These are phyloP conservation scores for Herpailurus yagouaroundi DNA, from an alignment of 2,113 vertebrate species.

Conservation along the genomic window DNA sequence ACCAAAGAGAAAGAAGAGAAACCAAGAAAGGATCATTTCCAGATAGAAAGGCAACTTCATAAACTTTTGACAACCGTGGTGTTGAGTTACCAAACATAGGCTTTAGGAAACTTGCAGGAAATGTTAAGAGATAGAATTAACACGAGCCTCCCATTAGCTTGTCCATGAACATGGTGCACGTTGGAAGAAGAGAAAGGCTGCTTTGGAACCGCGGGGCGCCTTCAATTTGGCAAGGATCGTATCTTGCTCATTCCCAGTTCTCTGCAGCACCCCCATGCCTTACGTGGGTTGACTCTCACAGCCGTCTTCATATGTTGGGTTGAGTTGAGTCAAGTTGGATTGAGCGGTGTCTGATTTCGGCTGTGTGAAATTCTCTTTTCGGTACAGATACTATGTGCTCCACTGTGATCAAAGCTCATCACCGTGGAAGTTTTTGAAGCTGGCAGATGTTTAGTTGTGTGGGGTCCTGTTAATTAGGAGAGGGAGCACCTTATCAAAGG, in stretches of 20 bases:
- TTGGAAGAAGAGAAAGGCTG: not conserved
- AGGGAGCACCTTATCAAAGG: slow-evolving; percentile 57
- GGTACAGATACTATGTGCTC: not conserved
- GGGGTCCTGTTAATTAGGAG: slow-evolving; percentile 66
- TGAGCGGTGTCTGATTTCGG: rapidly evolving
- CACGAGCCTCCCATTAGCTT: rapidly evolving
- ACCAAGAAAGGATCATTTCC: not conserved
- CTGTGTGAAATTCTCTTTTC: not conserved
- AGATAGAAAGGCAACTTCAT: not conserved
- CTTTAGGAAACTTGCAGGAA: not conserved
- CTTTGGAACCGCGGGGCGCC: rapidly evolving
- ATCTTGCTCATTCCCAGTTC: rapidly evolving
- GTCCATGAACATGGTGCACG: rapidly evolving
- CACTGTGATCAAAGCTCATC: slow-evolving; percentile 33
- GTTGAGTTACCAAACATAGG: not conserved
- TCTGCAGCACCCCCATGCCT: rapidly evolving
- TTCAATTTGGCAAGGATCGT: not conserved
- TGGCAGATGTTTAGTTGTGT: slow-evolving; percentile 55
- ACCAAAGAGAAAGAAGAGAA: not conserved
- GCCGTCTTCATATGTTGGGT: not conserved
- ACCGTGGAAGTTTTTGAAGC: not conserved
- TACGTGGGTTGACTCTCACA: not conserved
- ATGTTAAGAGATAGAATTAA: not conserved
- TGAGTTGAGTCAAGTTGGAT: not conserved
- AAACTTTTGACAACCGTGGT: not conserved